Evolutionary conservation across 2,888 invertebrate genomes (phyloP).

Genomic region (Metalampra italica): DNA sequence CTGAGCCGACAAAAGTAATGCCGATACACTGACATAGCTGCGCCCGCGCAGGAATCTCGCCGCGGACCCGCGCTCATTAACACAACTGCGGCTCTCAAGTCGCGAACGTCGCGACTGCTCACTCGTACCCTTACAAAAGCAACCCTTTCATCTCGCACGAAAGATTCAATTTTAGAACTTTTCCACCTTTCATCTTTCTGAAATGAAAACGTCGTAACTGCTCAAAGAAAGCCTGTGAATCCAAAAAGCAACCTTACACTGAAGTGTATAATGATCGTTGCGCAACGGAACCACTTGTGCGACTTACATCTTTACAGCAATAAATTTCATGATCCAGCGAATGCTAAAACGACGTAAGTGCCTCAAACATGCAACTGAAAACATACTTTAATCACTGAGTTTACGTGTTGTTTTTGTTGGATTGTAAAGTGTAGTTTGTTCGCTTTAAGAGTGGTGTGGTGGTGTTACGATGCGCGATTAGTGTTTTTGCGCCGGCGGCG

Average conservation of each 20-base stretch:
- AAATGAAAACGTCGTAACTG: slow-evolving; percentile 11
- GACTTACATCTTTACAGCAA: not conserved
- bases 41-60: slow-evolving; percentile 58
- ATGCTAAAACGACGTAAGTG: slow-evolving; percentile 13
- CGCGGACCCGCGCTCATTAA: slow-evolving; percentile 69
- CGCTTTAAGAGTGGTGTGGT: not conserved
- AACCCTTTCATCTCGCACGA: slow-evolving; percentile 1
- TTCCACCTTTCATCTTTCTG: slow-evolving; percentile 7
- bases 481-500: slow-evolving; percentile 69
- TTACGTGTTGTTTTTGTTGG: not conserved
- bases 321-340: not conserved
- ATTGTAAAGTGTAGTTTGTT: not conserved
- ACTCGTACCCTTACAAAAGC: slow-evolving; percentile 11
- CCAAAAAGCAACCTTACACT: not conserved
- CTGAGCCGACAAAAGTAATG: slow-evolving; percentile 65
- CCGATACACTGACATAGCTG: slow-evolving; percentile 63
- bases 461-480: slow-evolving; percentile 62
- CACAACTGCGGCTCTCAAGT: slow-evolving; percentile 48
- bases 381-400: not conserved
- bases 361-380: not conserved
- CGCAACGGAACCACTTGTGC: too few species aligned
- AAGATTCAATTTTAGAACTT: slow-evolving; percentile 9
- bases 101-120: slow-evolving; percentile 32
- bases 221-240: not conserved
- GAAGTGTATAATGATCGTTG: not conserved